Base-by-base conservation (phyloP, 2,797 vertebrate species). In the Pempheris klunzingeri region DNA sequence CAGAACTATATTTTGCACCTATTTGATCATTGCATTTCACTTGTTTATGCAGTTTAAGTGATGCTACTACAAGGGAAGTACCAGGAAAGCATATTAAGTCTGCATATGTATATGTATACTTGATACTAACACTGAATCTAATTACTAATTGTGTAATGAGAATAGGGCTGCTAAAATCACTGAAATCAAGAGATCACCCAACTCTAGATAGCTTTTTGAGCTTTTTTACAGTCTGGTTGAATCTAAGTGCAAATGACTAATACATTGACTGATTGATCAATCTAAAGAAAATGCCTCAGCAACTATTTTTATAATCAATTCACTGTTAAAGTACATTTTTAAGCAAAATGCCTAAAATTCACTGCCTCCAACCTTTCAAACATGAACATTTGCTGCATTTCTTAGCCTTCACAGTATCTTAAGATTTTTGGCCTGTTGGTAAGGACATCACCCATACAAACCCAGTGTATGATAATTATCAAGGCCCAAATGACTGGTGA, bases 1-100 rank as follows among this genome's bases (percentile, higher is more conserved):
- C 65, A 74, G 9, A 79, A 62, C 18, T 52, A 20, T 20, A 8
- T 74, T 55, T 70, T 9, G 17, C 47, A 52, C 60, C 38, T 44
- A 26, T 67, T 63, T 65, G 47, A 64, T 80, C 1, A 20, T 76
- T 70, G 53, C 0, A 32, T 57, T 53, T 64, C 12, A 34, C 8
- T 50, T 54, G 6, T 30, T 71, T 32, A 4, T 17, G 50, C 36
- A 38, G 4, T 53, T 77, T 65, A 17, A 53, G 43, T 75, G 55
- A 58, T 4, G 4, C 2, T 59, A 41, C 41, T 58, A 13, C 14
- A 49, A 57, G 41, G 14, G 15, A 69, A 39, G 3, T 2, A 46
- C 17, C 6, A 24, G 4, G 17, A 50, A 77, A 73, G 61, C 20
- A 57, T 28, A 49, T 22, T 34, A 20, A 46, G 50, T 3, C 18